Evolutionary conservation across 2,797 vertebrate genomes (phyloP), one percentile per base, ranked within the genome.

Genomic region (Silurus lanzhouensis): DNA sequence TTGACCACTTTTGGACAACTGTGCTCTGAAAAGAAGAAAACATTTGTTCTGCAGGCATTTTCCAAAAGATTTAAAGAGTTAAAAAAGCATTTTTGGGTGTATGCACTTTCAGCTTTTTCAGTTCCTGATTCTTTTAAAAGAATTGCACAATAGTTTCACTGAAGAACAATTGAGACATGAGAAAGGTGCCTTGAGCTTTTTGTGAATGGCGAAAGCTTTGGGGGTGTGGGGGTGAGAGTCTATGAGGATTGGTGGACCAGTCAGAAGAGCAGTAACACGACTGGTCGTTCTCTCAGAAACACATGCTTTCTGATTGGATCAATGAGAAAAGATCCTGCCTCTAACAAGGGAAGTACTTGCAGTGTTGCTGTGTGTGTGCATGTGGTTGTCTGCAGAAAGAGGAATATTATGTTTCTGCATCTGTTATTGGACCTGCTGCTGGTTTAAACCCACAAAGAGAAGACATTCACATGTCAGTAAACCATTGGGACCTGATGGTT

Each of bases 91-190:
- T 86, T 79, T 87, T 85, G 81, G 74, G 67, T 83, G 61, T 86
- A 83, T 87, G 71, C 83, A 71, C 57, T 58, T 89, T 85, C 89
- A 83, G 84, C 87, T 81, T 82, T 86, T 89, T 90, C 88, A 84
- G 81, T 90, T 91, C 89, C 90, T 89, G 83, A 87, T 91, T 90
- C 88, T 77, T 68, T 84, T 78, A 85, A 85, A 87, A 79, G n/a
- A 66, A 81, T 89, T 87, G 78, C 88, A 87, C 88, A 90, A 88
- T 88, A 84, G 84, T 88, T 87, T 87, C 86, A 90, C 57, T 83
- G 67, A 85, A 88, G 88, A 86, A 86, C 88, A 90, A 89, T 80
- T 85, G 84, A 79, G 82, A 87, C 87, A 87, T 86, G 82, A 81
- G 85, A 87, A 87, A 80, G n/a, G 84, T 87, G 77, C 81, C 83